Conservation (phyloP, 2,797 vertebrate genomes). For the Sebastolobus altivelis region DNA sequence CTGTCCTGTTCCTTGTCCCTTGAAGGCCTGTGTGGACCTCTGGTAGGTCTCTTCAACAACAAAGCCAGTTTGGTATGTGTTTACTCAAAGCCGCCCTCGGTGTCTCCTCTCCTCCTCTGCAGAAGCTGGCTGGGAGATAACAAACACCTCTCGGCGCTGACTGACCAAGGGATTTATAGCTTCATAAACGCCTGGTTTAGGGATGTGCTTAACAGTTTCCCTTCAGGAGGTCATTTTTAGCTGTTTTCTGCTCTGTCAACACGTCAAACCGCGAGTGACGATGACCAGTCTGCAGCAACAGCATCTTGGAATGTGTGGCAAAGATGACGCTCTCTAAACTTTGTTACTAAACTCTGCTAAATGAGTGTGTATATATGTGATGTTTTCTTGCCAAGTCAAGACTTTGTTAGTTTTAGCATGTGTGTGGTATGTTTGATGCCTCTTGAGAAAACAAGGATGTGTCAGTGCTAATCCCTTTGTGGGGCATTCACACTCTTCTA, state of each 20-base stretch:
- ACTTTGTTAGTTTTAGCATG: neutral
- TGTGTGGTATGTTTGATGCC: constrained; percentile 30
- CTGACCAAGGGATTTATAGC: constrained; percentile 51
- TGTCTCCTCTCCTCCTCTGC: constrained; percentile 45
- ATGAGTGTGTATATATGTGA: neutral
- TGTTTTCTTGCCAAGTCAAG: neutral
- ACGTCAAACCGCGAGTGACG: constrained; percentile 1
- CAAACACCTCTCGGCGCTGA: constrained; percentile 54
- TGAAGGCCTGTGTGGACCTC: constrained; percentile 22
- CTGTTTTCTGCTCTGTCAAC: constrained; percentile 43
- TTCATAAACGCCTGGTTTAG: constrained; percentile 58
- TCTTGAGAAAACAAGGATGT: constrained; percentile 34
- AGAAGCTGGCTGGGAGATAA: constrained; percentile 39
- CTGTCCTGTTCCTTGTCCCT: constrained; percentile 10
- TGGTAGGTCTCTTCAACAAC: constrained; percentile 46
- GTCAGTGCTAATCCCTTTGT: constrained; percentile 16
- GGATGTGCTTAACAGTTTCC: constrained; percentile 33
- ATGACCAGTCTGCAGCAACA: constrained; percentile 6
- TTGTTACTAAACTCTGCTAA: neutral
- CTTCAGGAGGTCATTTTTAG: constrained; percentile 16
- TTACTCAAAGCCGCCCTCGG: constrained; percentile 37
- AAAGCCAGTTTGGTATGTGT: constrained; percentile 54
- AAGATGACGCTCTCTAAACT: neutral
- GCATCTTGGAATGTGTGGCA: constrained; percentile 14
- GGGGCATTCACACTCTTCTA: constrained; percentile 19